Conservation (phyloP, 2,797 vertebrate species). For the Orestias chungarensis region DNA sequence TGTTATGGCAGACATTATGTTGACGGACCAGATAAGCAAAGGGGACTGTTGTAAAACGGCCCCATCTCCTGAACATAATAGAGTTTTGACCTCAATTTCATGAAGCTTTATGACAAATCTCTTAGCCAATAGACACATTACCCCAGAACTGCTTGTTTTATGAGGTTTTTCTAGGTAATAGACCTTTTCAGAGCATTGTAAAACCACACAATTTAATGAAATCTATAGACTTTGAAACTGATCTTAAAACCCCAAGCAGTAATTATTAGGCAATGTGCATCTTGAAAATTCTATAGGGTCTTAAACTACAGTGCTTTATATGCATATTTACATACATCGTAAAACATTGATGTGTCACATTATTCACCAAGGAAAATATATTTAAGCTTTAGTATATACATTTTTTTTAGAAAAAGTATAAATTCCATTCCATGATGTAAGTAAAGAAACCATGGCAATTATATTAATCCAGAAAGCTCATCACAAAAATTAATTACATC, state of each 20-base stretch:
- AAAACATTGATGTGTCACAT: no score
- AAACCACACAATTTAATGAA: not conserved
- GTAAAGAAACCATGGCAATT: not conserved
- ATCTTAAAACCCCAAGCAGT: not conserved
- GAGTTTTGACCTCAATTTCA: not conserved
- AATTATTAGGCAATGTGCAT: not conserved
- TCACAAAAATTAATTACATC: no score
- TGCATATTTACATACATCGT: not conserved
- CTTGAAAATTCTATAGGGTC: not conserved
- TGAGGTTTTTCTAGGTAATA: not conserved
- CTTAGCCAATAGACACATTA: not conserved
- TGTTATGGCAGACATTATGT: conserved; percentile 58
- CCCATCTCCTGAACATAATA: not conserved
- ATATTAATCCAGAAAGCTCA: not conserved
- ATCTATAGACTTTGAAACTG: not conserved
- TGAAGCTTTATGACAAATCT: not conserved
- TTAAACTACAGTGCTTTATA: not conserved
- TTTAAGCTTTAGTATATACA: not conserved
- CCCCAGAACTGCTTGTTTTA: not conserved
- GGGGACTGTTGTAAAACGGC: conserved; percentile 20
- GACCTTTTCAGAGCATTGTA: not conserved
- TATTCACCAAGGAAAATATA: no score
- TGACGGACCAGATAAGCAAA: conserved; percentile 39
- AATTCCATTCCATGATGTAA: not conserved
- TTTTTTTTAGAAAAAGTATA: no score